Base-by-base conservation (phyloP, 2,797 vertebrate species). In the Smutsia temminckii region DNA sequence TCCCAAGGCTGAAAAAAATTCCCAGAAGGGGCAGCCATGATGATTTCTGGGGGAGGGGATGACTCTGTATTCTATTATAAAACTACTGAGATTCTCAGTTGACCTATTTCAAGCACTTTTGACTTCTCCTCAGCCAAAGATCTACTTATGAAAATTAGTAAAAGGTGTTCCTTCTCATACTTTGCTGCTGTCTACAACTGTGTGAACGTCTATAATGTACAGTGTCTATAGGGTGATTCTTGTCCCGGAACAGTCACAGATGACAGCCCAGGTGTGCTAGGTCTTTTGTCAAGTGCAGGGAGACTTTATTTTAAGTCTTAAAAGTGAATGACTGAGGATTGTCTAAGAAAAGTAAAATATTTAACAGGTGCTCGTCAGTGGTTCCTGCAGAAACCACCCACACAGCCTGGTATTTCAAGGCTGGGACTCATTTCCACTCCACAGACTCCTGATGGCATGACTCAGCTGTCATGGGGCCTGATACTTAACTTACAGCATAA, bases 351-450 rank as follows among this genome's bases (percentile, higher is more conserved):
- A 87, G 66, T 55, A 66, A 89, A 96, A 66, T 72, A 84, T 96
- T 93, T 87, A 91, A 87, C 95, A 97, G 97, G 94, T 93, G 86
- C 80, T 97, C 7, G 0, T 84, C 89, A 94, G 75, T 12, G 17
- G 21, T 72, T 90, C 87, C 78, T 91, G 88, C 34, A 91, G 95
- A 75, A 46, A 25, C 75, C 91, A 49, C 93, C 95, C 71, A 53
- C 96, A 91, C 88, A 59, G 13, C 53, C 61, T 42, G 75, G 17
- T 81, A 96, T 95, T 95, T 95, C 91, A 87, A 79, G 87, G 80
- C 51, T 91, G 69, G 75, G 27, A 91, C 51, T 95, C 69, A 51
- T 86, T 92, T 61, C 71, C 72, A 34, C 63, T 74, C 69, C 32
- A 6, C 46, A 74, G 87, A 42, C 85, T 72, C 78, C 57, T 29